Evolutionary conservation across 2,113 vertebrate genomes (phyloP).

Genomic region (Ameiurus melas): DNA sequence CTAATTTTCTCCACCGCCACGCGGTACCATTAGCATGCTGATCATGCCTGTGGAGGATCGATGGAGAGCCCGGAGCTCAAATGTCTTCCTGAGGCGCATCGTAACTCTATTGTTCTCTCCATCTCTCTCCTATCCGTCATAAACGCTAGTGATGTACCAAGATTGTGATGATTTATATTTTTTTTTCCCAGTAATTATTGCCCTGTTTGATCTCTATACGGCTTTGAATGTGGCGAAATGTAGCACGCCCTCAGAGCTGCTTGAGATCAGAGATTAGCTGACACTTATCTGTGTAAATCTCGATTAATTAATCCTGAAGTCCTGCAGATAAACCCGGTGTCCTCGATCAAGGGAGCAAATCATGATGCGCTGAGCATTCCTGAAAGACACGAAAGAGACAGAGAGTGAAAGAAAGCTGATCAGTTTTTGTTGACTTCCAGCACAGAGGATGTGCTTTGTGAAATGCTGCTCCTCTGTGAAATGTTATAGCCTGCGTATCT

Average conservation of each 20-base stretch:
- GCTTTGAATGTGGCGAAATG: slow-evolving; percentile 53
- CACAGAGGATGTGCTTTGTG: not conserved
- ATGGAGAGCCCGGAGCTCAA: slow-evolving; percentile 21
- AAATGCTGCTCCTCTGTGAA: slow-evolving; percentile 32
- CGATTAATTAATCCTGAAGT: slow-evolving; percentile 64
- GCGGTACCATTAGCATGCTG: slow-evolving; percentile 19
- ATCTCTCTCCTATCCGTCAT: slow-evolving; percentile 27
- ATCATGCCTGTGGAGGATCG: slow-evolving; percentile 34
- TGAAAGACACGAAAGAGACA: slow-evolving; percentile 58
- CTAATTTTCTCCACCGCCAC: slow-evolving; percentile 41
- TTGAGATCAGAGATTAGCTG: slow-evolving; percentile 57
- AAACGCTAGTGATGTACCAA: not conserved
- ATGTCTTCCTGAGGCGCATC: slow-evolving; percentile 33
- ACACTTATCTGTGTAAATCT: slow-evolving; percentile 57
- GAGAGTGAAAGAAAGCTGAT: slow-evolving; percentile 34
- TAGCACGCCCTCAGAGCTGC: slow-evolving; percentile 48
- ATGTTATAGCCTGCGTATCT: slow-evolving; percentile 45
- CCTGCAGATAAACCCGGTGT: slow-evolving; percentile 27
- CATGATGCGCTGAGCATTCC: slow-evolving; percentile 59
- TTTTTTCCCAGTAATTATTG: slow-evolving; percentile 64
- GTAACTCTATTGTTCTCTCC: not conserved
- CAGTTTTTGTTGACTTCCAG: not conserved
- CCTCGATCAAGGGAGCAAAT: slow-evolving; percentile 50
- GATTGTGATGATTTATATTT: not conserved
- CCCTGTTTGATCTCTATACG: slow-evolving; percentile 60